Conservation (phyloP, 2,113 vertebrate genomes). For the Coptodon bakossiorum region DNA sequence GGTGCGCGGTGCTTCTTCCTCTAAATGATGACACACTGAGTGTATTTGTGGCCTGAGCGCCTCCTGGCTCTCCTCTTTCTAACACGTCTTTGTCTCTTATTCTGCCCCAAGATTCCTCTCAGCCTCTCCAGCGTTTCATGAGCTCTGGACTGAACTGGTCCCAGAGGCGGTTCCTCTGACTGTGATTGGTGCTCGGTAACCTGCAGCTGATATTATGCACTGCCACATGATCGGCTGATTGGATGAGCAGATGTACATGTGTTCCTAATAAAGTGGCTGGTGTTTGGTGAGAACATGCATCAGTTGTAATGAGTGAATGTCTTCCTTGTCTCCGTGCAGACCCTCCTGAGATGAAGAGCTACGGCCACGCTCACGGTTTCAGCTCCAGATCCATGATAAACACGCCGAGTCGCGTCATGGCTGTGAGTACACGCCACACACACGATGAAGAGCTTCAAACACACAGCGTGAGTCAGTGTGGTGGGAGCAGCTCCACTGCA, state of each 20-base stretch:
- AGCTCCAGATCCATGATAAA: slow-evolving; percentile 67
- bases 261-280: neutral
- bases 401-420: slow-evolving; percentile 53
- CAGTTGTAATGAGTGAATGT: neutral
- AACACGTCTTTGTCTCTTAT: neutral
- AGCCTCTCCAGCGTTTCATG: fast-evolving
- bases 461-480: neutral
- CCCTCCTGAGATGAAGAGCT: slow-evolving; percentile 16
- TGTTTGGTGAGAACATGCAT: neutral
- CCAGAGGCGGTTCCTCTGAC: fast-evolving
- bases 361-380: slow-evolving; percentile 47
- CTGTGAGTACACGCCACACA: slow-evolving; percentile 53
- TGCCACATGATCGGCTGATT: neutral
- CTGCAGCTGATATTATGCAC: neutral
- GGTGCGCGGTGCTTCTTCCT: neutral
- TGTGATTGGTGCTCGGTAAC: neutral
- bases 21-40: neutral
- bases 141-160: neutral
- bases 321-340: slow-evolving; percentile 39
- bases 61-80: neutral
- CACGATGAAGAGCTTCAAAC: neutral
- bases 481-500: fast-evolving
- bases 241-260: neutral
- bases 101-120: neutral
- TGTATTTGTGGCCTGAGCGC: neutral